Percentiles rank a stretch among this genome's conserved stretches.
Evolutionary conservation across 2,113 vertebrate genomes (phyloP).

Genomic region (Calidris pugnax): DNA sequence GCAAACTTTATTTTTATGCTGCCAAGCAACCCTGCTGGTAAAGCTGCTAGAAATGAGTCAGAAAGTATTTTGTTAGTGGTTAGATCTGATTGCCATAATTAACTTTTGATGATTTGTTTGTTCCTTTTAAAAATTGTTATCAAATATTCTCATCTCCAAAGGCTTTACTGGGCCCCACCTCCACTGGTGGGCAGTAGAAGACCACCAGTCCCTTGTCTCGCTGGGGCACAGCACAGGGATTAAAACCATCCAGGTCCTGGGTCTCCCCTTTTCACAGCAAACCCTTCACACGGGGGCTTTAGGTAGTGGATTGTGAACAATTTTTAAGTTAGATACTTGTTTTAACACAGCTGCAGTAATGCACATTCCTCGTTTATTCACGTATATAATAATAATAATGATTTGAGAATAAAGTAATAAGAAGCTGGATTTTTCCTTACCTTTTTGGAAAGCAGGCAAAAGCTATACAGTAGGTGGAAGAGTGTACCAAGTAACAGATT

Average conservation of each 20-base stretch:
- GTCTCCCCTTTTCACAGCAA: background rate
- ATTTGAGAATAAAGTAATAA: conserved; percentile 41
- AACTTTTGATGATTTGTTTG: background rate
- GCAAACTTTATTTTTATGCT: background rate
- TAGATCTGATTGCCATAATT: background rate
- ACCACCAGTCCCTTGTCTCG: fast-evolving
- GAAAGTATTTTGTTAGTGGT: background rate
- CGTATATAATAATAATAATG: background rate
- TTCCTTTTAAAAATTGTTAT: background rate
- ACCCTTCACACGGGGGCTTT: background rate
- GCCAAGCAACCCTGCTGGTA: background rate
- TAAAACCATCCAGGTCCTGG: background rate
- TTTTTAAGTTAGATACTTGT: background rate
- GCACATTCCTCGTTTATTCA: background rate
- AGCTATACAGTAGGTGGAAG: conserved; percentile 84
- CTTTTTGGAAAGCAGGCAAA: conserved; percentile 80
- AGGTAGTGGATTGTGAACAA: background rate
- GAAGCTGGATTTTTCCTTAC: conserved; percentile 74
- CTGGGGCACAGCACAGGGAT: background rate
- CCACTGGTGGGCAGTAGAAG: background rate
- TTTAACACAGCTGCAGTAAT: background rate
- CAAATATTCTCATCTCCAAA: background rate
- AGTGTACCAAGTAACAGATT: conserved; percentile 85
- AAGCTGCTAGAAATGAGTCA: background rate
- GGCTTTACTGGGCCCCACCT: background rate